Evolutionary conservation across 2,113 vertebrate species (phyloP), one percentile per base, ranked within the genome.

Genomic region (Oreamnos americanus): DNA sequence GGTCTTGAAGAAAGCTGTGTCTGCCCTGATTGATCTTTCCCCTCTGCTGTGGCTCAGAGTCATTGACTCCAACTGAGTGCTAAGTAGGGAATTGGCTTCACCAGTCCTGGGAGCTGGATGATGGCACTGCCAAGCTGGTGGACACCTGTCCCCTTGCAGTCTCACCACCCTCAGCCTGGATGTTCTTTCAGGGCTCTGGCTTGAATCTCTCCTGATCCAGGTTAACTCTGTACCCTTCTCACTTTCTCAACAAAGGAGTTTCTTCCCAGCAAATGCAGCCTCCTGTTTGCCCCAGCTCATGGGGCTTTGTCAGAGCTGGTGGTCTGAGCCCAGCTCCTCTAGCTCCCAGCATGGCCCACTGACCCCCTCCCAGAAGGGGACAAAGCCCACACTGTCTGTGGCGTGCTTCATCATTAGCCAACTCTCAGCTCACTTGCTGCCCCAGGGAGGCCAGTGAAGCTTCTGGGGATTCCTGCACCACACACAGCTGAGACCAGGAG

Each of bases 371-470:
- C 16, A n/a, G 53, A 43, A 71, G 21, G 28, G 36, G 47, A 74
- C 43, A 13, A 12, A 90, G 67, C 15, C 49, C 8, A 3, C 13
- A 14, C 13, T 36, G 21, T 16, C 21, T 12, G n/a, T 26, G 39
- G 43, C 17, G 0, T 9, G 53, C 82, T n/a, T 5, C 39, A 4
- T 49, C 64, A 23, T 53, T 11, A 15, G 15, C 33, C 7, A 47
- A 4, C 30, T 39, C 55, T 90, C 64, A 7, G 14, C 28, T n/a
- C 57, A 71, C 26, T 5, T 3, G 0, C 28, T 3, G 25, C 25
- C 39, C 43, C 15, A 2, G 2, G 2, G 25, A 62, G 33, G 30
- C 49, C 0, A 0, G 36, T 7, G 58, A 55, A 49, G 45, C n/a
- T 51, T 51, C 78, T 45, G 60, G 74, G 60, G 43, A 10, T 11